Percentiles rank a stretch among this genome's conserved stretches.
Conservation (phyloP, 1,140 invertebrate genomes). For the Hydropsyche tenuis region DNA sequence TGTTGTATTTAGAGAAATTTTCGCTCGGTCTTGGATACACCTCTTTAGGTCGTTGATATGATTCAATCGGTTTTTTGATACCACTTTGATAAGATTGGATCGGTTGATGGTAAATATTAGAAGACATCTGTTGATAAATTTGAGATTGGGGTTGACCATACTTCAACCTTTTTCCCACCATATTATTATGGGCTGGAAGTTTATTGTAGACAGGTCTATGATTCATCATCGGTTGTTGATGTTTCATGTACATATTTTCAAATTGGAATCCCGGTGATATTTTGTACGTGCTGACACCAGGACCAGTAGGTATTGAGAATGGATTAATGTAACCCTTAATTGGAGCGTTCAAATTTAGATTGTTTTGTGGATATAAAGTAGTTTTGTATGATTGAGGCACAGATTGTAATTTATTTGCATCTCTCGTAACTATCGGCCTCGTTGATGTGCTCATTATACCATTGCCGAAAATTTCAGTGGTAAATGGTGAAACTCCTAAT, state of each 20-base stretch:
- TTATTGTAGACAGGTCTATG: slow-evolving; percentile 43
- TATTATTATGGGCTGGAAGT: slow-evolving; percentile 33
- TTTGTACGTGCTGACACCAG: slow-evolving; percentile 54
- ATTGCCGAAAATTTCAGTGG: slow-evolving; percentile 31
- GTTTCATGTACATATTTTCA: slow-evolving; percentile 43
- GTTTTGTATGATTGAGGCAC: slow-evolving; percentile 60
- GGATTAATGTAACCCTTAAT: slow-evolving; percentile 60
- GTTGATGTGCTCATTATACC: slow-evolving; percentile 52
- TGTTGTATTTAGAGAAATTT: slow-evolving; percentile 33
- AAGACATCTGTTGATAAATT: slow-evolving; percentile 55
- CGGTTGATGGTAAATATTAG: slow-evolving; percentile 52
- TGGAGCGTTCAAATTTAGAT: slow-evolving; percentile 54
- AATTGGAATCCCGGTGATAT: slow-evolving; percentile 47
- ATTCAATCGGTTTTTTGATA: slow-evolving; percentile 53
- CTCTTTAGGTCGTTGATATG: slow-evolving; percentile 55
- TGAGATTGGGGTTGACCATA: slow-evolving; percentile 47
- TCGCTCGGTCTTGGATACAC: slow-evolving; percentile 53
- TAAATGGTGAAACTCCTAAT: slow-evolving; percentile 26
- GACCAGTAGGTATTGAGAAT: slow-evolving; percentile 55
- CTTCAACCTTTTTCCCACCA: slow-evolving; percentile 46
- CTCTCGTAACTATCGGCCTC: slow-evolving; percentile 57
- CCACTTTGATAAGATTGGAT: slow-evolving; percentile 56
- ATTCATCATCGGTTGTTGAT: slow-evolving; percentile 39
- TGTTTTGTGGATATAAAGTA: slow-evolving; percentile 52
- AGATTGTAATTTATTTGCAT: slow-evolving; percentile 58